Percentiles rank a stretch among this genome's conserved stretches.
Conservation (phyloP, 2,113 vertebrate genomes). For the Colossoma macropomum region DNA sequence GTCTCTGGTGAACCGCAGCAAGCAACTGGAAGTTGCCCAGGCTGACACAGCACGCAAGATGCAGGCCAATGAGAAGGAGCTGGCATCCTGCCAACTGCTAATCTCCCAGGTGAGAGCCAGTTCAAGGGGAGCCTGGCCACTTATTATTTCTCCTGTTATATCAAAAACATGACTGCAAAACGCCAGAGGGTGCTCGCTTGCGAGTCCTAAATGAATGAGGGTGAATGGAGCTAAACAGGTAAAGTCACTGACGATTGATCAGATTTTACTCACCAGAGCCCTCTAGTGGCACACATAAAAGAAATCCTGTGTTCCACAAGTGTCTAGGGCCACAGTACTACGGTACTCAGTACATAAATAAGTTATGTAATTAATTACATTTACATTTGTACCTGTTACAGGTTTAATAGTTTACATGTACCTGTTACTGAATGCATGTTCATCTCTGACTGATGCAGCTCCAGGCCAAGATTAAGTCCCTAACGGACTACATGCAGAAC, state of each 20-base stretch:
- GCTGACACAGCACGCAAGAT: constrained; percentile 85
- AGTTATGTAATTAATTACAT: too few relatives aligned
- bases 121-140: too few relatives aligned
- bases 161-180: too few relatives aligned
- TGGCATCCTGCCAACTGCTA: constrained; percentile 86
- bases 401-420: too few relatives aligned
- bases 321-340: too few relatives aligned
- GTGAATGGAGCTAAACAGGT: too few relatives aligned
- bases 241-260: background rate
- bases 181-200: too few relatives aligned
- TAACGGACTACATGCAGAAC: constrained; percentile 91
- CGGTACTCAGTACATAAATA: too few relatives aligned
- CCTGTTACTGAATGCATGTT: background rate
- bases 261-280: background rate
- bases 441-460: constrained; percentile 70
- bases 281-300: background rate
- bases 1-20: constrained; percentile 88
- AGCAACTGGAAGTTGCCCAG: constrained; percentile 86
- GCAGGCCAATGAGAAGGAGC: constrained; percentile 86
- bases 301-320: background rate
- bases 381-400: too few relatives aligned
- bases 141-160: too few relatives aligned
- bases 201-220: too few relatives aligned
- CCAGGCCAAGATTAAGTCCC: constrained; percentile 89
- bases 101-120: too few relatives aligned